Evolutionary conservation across 1,140 invertebrate species (phyloP), one percentile per base, ranked within the genome.

Genomic region (Drosophila lacertosa): DNA sequence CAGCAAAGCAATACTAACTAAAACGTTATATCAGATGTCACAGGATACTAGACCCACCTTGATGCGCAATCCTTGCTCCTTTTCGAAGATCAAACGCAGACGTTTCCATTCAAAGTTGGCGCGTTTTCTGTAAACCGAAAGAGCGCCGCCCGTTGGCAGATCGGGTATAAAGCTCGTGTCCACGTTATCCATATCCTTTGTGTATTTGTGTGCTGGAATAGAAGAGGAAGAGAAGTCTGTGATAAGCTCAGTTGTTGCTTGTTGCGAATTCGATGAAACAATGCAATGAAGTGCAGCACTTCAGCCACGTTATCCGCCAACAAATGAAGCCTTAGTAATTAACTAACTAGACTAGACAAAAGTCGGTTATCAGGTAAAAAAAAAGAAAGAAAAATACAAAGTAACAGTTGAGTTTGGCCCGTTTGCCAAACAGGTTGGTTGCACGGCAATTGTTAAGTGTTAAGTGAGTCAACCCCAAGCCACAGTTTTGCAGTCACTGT

Each of bases 41-140:
- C n/a, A n/a, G n/a, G n/a, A n/a, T n/a, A n/a, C n/a, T n/a, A n/a
- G n/a, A 80, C 77, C 90, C 91, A 96, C 96, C 93, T 96, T 96
- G 54, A 95, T 94, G 90, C 93, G 93, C 22, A 97, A 91, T 51
- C 94, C 91, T 42, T 96, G 93, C 77, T 96, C 94, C 63, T 94
- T 94, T 88, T 97, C 95, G 44, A 97, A 91, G 54, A 95, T 93
- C 35, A 96, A 70, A 73, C 94, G 95, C 91, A 97, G 93, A 64
- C 93, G 92, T 90, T 96, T 96, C 96, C 96, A 97, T 89, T 96
- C 93, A 82, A 97, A 97, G 5, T 94, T 94, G 4, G 96, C 94
- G 59, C 92, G 93, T 71, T 94, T 94, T 75, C 96, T 93, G 91
- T 96, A 97, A 2, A 78, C 84, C 86, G 95, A 94, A 42, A 97